Base-by-base conservation (phyloP, 2,113 vertebrate species). In the Bombycilla garrulus region DNA sequence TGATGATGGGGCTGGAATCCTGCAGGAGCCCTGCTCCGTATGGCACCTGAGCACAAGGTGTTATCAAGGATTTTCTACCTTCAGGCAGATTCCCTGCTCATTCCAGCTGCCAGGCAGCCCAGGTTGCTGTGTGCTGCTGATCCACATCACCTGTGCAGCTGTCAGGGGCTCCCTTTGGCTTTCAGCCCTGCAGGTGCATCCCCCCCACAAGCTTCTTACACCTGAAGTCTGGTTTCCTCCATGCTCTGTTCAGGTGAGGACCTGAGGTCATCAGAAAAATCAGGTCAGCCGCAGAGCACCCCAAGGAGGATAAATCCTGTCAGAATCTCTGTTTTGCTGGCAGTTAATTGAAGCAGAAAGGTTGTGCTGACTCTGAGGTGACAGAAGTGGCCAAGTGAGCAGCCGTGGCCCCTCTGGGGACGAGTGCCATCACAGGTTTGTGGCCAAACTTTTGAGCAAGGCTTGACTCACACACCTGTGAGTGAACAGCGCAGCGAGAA, bases 361-460 rank as follows among this genome's bases (percentile, higher is more conserved):
- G 25, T 15, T 35, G 31, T 17, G 48, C 10, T 72, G 21, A 9
- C 36, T 83, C 76, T 38, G 76, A 72, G 71, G n/a, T 44, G 24
- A 53, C 23, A 54, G 51, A 38, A 74, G 57, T 20, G 58, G 54
- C 50, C 56, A 45, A 53, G 50, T 36, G 40, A 67, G 35, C 53
- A 76, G 44, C 45, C 4, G 0, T 29, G 20, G 23, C 21, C 40
- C 51, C 54, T 23, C 0, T 44, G 23, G 83, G 72, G 17, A 53
- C 22, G 0, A 4, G 12, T 23, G 5, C 1, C 25, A 0, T 18
- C 23, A 1, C 42, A 20, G 13, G 5, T 31, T 73, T 47, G 42
- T 25, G 87, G 16, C 61, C 60, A 65, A 21, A 38, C 38, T 3
- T 15, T 31, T 9, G 67, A 61, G 58, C 22, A 50, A 29, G 28